Conservation (phyloP, 2,113 vertebrate genomes). For the Bombycilla garrulus region DNA sequence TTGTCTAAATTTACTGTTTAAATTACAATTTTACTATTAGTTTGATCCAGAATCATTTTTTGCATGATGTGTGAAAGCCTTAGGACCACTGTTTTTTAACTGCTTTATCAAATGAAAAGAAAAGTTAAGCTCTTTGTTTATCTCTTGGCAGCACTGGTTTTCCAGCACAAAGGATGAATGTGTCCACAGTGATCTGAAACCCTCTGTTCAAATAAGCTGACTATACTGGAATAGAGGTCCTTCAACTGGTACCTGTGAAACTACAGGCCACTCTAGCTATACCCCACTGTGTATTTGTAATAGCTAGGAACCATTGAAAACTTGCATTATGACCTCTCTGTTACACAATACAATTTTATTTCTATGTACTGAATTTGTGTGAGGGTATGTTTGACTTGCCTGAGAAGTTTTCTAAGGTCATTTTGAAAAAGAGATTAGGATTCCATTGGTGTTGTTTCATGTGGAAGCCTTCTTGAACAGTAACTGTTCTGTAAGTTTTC, state of each 20-base stretch:
- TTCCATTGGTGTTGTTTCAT: background rate
- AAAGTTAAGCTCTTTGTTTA: background rate
- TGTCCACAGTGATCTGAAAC: background rate
- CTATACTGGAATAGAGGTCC: background rate
- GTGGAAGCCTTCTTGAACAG: background rate
- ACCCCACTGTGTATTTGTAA: accelerated
- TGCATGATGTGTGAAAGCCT: background rate
- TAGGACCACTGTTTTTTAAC: background rate
- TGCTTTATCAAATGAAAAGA: background rate
- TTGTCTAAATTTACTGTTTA: background rate
- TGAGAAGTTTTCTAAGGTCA: background rate
- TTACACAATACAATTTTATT: background rate
- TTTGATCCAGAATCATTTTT: background rate
- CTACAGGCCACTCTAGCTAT: background rate
- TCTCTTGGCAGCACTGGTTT: background rate
- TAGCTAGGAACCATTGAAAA: background rate
- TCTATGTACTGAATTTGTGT: background rate
- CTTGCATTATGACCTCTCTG: background rate
- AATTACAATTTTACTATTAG: background rate
- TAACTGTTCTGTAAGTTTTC: background rate
- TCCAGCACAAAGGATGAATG: background rate
- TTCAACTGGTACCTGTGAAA: background rate
- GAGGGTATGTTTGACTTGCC: background rate
- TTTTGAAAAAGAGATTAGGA: background rate
- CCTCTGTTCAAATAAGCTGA: background rate